Conservation (phyloP, 2,888 invertebrate genomes). For the Apotomis betuletana region DNA sequence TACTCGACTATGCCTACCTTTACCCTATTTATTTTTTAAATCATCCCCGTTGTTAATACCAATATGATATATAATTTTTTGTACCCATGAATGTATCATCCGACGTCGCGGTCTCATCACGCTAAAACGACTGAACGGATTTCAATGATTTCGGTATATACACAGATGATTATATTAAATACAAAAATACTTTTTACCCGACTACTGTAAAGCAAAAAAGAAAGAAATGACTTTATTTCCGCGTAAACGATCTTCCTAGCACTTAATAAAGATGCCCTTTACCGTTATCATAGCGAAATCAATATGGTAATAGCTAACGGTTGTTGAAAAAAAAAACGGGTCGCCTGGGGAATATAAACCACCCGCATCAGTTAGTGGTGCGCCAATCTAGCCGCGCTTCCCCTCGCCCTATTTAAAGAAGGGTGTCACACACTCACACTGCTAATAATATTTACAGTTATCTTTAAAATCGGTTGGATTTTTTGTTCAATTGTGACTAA, state of each 20-base stretch:
- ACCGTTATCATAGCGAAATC: slow-evolving; percentile 67
- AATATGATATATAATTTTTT: too few relatives aligned
- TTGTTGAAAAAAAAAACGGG: slow-evolving; percentile 55
- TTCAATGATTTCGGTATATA: too few relatives aligned
- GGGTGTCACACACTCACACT: slow-evolving; percentile 58
- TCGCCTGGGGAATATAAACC: slow-evolving; percentile 55
- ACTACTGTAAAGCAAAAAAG: too few relatives aligned
- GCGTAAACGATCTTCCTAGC: not conserved
- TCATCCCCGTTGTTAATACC: too few relatives aligned
- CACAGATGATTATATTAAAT: too few relatives aligned
- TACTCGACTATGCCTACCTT: too few relatives aligned
- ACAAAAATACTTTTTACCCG: too few relatives aligned
- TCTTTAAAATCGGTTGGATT: slow-evolving; percentile 36
- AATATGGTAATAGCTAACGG: slow-evolving; percentile 73
- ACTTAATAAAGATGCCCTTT: slow-evolving; percentile 1
- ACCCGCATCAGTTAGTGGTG: slow-evolving; percentile 77
- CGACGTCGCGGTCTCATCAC: too few relatives aligned
- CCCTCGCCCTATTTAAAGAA: slow-evolving; percentile 71
- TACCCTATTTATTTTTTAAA: too few relatives aligned
- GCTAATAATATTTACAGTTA: slow-evolving; percentile 63
- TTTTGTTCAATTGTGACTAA: slow-evolving; percentile 10
- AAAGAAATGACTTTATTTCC: too few relatives aligned
- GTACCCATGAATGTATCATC: too few relatives aligned
- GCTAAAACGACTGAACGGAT: too few relatives aligned
- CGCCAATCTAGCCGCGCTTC: slow-evolving; percentile 72